phyloP scores from a whole-genome alignment of 2,888 invertebrate genomes.

The Protodeltote pygarga region DNA sequence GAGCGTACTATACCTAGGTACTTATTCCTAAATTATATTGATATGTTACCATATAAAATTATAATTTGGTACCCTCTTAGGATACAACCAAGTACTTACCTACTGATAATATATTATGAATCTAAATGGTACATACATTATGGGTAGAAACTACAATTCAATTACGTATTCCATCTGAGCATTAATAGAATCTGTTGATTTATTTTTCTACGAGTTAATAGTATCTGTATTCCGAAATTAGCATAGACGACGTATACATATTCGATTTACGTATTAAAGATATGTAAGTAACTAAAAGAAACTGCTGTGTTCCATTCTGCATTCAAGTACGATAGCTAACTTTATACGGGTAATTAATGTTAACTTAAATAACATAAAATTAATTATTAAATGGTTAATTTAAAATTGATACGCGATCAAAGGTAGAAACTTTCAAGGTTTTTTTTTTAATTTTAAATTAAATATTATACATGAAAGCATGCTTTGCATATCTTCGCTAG shows the following conservation, averaged over 20 bases:
- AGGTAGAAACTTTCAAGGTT: slow-evolving; percentile 36
- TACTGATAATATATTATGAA: no score
- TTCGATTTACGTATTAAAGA: slow-evolving; percentile 13
- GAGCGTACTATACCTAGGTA: no score
- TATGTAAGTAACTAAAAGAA: slow-evolving; percentile 9
- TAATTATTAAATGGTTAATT: no score
- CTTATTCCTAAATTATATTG: no score
- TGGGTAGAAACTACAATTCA: background rate
- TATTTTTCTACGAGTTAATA: slow-evolving; percentile 34
- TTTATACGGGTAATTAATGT: background rate
- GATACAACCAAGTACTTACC: no score
- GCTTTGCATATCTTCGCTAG: slow-evolving; percentile 5
- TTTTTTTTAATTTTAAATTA: slow-evolving; percentile 1
- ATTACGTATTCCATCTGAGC: slow-evolving; percentile 18
- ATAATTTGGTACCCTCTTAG: no score
- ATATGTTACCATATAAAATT: no score
- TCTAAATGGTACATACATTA: slow-evolving; percentile 17
- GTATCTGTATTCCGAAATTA: slow-evolving; percentile 45
- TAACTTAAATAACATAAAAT: slow-evolving; percentile 3
- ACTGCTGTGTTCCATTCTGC: slow-evolving; percentile 3
- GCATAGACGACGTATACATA: slow-evolving; percentile 29
- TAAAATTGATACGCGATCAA: slow-evolving; percentile 24
- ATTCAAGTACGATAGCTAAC: background rate
- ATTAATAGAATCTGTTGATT: slow-evolving; percentile 28
- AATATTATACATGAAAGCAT: background rate